These are phyloP conservation scores for Psittacula derbiana DNA, from an alignment of 2,797 vertebrate genomes.

Conservation along the genomic window DNA sequence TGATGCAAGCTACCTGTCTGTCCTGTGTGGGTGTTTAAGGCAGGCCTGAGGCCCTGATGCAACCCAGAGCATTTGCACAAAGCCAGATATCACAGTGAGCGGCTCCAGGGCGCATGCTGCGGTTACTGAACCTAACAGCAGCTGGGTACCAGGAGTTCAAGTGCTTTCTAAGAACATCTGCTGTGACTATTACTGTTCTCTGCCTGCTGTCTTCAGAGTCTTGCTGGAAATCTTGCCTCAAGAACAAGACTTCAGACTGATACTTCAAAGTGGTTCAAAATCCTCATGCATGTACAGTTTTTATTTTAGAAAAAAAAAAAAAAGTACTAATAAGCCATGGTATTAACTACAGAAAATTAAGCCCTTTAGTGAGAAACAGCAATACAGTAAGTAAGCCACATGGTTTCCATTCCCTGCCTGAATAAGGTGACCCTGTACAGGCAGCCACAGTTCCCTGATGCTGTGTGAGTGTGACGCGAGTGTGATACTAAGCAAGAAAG, in stretches of 20 bases:
- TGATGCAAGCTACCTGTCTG: background rate
- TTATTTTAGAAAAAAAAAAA: background rate
- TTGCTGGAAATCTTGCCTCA: background rate
- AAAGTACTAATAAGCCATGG: background rate
- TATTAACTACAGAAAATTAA: background rate
- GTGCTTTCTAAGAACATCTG: constrained; percentile 3
- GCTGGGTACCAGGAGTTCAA: background rate
- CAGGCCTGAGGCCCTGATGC: fast-evolving
- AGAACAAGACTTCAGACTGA: background rate
- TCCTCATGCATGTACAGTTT: background rate
- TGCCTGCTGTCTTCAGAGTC: background rate
- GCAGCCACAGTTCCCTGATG: background rate
- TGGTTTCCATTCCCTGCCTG: background rate
- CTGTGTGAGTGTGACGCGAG: background rate
- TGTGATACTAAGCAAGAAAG: background rate
- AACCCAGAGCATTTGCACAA: background rate
- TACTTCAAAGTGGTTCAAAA: background rate
- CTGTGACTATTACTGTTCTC: background rate
- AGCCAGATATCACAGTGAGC: background rate
- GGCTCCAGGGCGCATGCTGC: background rate
- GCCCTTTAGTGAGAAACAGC: background rate
- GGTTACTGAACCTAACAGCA: background rate
- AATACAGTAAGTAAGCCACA: background rate
- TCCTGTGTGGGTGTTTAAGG: too few species aligned
- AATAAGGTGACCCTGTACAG: background rate